A percentile compares a stretch with the other conserved stretches of the same genome.
phyloP scores from a whole-genome alignment of 2,888 invertebrate species.

The Amorpha juglandis region DNA sequence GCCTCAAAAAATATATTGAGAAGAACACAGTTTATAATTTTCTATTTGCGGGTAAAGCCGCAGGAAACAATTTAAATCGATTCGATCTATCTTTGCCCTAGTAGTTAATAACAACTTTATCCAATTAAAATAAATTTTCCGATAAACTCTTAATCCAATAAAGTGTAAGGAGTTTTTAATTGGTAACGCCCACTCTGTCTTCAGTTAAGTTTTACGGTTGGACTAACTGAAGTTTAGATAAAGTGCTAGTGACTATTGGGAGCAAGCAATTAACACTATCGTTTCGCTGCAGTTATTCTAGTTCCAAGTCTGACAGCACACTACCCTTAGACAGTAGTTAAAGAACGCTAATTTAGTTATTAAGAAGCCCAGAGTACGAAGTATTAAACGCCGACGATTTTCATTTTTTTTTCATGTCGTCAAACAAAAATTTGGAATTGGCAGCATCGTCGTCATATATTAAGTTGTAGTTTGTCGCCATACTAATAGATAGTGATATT shows the following conservation, averaged over 20 bases:
- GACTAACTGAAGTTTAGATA: background rate
- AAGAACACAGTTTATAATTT: background rate
- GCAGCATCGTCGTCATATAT: no score
- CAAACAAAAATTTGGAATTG: no score
- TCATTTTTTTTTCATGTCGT: no score
- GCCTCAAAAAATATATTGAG: no score
- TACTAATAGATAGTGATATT: no score
- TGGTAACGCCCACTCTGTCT: background rate
- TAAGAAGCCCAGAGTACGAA: no score
- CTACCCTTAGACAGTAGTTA: background rate
- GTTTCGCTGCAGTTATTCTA: background rate
- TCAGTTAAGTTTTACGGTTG: background rate
- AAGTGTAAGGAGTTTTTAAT: slow-evolving; percentile 14
- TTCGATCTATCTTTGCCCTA: background rate
- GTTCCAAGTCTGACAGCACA: background rate
- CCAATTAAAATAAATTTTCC: background rate
- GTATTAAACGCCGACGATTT: no score
- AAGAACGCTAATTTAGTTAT: no score
- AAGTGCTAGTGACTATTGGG: background rate
- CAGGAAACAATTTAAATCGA: no score
- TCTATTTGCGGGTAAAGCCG: background rate
- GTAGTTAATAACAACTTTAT: background rate
- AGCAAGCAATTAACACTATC: background rate
- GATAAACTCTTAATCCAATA: slow-evolving; percentile 16
- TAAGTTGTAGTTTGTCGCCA: no score